A percentile compares a stretch with the other conserved stretches of the same genome.
Conservation (phyloP, 2,797 vertebrate genomes). For the Karalla daura region DNA sequence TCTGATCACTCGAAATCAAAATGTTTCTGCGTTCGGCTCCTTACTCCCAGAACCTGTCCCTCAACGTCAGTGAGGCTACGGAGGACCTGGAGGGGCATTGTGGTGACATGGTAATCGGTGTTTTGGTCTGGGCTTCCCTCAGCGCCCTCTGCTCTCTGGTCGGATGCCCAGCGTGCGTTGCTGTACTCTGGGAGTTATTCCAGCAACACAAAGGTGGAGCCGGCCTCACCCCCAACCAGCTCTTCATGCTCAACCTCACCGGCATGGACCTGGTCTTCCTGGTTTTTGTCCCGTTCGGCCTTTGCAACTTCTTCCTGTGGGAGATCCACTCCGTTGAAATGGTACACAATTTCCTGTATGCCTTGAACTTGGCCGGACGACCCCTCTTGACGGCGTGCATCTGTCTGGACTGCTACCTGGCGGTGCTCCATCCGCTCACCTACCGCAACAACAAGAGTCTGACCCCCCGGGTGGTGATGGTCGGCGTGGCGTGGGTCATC, state of each 20-base stretch:
- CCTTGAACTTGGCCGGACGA: slow-evolving; percentile 47
- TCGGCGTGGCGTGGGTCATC: slow-evolving; percentile 24
- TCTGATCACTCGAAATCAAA: neutral
- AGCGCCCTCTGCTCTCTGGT: slow-evolving; percentile 38
- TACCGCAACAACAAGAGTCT: slow-evolving; percentile 54
- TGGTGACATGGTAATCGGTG: slow-evolving; percentile 5
- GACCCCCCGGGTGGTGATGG: slow-evolving; percentile 17
- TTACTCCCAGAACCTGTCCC: slow-evolving; percentile 31
- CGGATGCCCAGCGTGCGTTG: slow-evolving; percentile 51
- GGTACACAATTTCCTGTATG: slow-evolving; percentile 37
- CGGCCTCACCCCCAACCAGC: slow-evolving; percentile 30
- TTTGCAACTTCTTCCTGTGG: slow-evolving; percentile 56
- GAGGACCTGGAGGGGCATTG: slow-evolving; percentile 14
- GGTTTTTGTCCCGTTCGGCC: slow-evolving; percentile 29
- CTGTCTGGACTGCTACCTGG: slow-evolving; percentile 68
- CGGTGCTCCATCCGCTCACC: slow-evolving; percentile 66
- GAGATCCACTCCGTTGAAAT: neutral
- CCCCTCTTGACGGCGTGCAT: slow-evolving; percentile 70
- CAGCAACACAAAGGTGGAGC: slow-evolving; percentile 28
- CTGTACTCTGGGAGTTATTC: slow-evolving; percentile 46
- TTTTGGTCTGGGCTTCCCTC: slow-evolving; percentile 38
- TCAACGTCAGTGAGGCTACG: neutral
- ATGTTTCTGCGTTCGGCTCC: slow-evolving; percentile 22
- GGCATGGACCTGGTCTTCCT: slow-evolving; percentile 56
- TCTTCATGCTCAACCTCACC: slow-evolving; percentile 67